phyloP scores from a whole-genome alignment of 2,888 invertebrate species.

The Andrena flavipes region DNA sequence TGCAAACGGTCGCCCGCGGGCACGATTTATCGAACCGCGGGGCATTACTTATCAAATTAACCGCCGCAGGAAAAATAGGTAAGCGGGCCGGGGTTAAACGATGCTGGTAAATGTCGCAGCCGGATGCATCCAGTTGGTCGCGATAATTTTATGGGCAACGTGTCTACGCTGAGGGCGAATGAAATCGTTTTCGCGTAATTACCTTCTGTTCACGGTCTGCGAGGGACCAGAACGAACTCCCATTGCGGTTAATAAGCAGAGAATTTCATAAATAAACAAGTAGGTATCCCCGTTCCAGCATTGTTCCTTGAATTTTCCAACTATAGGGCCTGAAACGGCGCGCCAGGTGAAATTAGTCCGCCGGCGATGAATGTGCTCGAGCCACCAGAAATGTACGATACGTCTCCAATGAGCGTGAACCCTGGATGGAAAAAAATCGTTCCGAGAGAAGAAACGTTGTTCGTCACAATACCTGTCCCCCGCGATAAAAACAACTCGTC shows the following conservation, averaged over 20 bases:
- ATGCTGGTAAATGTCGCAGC: slow-evolving; percentile 24
- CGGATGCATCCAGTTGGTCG: slow-evolving; percentile 16
- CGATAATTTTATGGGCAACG: slow-evolving; percentile 47
- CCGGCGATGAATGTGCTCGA: too few species aligned
- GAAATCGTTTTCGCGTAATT: slow-evolving; percentile 35
- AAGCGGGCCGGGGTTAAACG: slow-evolving; percentile 50
- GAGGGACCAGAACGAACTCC: slow-evolving; percentile 3
- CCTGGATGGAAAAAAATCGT: too few species aligned
- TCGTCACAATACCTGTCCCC: neutral
- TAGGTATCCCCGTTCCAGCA: too few species aligned
- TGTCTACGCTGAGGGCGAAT: neutral
- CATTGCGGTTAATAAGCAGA: slow-evolving; percentile 12
- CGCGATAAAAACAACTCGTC: neutral
- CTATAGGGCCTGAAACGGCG: too few species aligned
- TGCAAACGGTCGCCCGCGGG: slow-evolving; percentile 38
- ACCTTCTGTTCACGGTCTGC: neutral
- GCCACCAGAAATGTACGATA: too few species aligned
- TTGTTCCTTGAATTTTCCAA: too few species aligned
- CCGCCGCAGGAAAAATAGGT: slow-evolving; percentile 57
- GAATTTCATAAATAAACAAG: neutral
- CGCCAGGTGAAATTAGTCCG: too few species aligned
- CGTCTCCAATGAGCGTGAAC: too few species aligned
- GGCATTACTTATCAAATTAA: slow-evolving; percentile 66
- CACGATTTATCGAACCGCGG: slow-evolving; percentile 57
- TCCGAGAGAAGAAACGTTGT: neutral